Evolutionary conservation across 1,140 invertebrate species (phyloP).

Genomic region (Eulimnadia texana): DNA sequence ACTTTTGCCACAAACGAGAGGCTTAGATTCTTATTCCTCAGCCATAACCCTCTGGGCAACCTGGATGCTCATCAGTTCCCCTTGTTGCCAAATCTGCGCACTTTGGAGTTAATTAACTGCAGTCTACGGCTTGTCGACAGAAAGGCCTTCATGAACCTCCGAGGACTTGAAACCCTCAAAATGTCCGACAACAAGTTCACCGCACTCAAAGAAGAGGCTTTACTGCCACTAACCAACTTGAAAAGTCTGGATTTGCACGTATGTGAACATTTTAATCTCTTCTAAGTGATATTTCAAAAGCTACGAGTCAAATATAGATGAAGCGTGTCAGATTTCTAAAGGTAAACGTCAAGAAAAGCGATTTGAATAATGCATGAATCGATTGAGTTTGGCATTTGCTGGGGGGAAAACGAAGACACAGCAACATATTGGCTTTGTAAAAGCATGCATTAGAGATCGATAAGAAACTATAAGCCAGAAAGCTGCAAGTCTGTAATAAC

Average conservation of each 20-base stretch:
- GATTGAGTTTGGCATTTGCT: too few species aligned
- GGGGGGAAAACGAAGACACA: too few species aligned
- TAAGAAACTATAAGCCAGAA: too few species aligned
- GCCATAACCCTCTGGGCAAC: slow-evolving; percentile 49
- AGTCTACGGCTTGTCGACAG: slow-evolving; percentile 50
- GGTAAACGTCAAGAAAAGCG: too few species aligned
- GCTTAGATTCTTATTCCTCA: slow-evolving; percentile 47
- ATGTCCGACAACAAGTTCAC: slow-evolving; percentile 50
- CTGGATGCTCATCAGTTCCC: slow-evolving; percentile 52
- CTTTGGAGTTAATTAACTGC: slow-evolving; percentile 59
- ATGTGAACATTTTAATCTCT: not conserved
- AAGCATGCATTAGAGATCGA: too few species aligned
- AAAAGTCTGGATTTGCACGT: slow-evolving; percentile 50
- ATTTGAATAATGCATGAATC: too few species aligned
- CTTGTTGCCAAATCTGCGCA: slow-evolving; percentile 47
- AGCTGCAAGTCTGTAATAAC: too few species aligned
- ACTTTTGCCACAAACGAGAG: slow-evolving; percentile 61
- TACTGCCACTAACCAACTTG: slow-evolving; percentile 48
- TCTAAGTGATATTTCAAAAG: too few species aligned
- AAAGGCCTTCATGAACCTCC: slow-evolving; percentile 49
- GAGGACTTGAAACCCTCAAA: slow-evolving; percentile 49
- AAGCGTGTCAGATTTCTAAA: too few species aligned
- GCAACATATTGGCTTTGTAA: too few species aligned
- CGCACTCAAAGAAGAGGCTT: slow-evolving; percentile 45
- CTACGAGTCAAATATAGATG: too few species aligned